phyloP scores from a whole-genome alignment of 2,113 vertebrate species.

The Epinephelus cyanopodus region DNA sequence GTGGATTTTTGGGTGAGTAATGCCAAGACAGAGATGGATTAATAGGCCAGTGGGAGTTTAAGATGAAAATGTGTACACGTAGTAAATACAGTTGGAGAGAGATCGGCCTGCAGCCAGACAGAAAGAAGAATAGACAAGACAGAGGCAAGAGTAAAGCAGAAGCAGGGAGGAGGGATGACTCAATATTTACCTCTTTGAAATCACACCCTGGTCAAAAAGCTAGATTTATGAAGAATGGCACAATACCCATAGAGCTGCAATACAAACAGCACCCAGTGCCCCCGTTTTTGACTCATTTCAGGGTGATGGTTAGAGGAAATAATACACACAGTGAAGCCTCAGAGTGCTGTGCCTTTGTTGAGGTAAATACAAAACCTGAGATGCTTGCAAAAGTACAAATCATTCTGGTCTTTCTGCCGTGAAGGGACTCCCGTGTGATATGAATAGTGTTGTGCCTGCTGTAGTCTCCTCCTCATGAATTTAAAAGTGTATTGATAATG shows the following conservation, averaged over 20 bases:
- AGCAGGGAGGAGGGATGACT: conserved; percentile 32
- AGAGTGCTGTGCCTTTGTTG: conserved; percentile 7
- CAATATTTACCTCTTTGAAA: conserved; percentile 57
- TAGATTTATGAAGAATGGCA: conserved; percentile 20
- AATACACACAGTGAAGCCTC: conserved; percentile 6
- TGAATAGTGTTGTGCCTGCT: conserved; percentile 1
- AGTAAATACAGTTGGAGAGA: conserved; percentile 15
- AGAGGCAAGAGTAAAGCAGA: conserved; percentile 15
- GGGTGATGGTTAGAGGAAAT: conserved; percentile 6
- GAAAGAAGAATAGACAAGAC: conserved; percentile 13
- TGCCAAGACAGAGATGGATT: not conserved
- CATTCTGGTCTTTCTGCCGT: conserved; percentile 4
- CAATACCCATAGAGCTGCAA: conserved; percentile 13
- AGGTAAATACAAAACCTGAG: conserved; percentile 21
- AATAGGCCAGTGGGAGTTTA: conserved; percentile 14
- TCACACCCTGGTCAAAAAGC: conserved; percentile 28
- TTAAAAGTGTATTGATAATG: conserved; percentile 2
- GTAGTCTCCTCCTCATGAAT: not conserved
- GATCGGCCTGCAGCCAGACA: conserved; percentile 7
- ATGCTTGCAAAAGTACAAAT: conserved; percentile 2
- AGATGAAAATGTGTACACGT: conserved; percentile 10
- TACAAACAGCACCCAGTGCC: not conserved
- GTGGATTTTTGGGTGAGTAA: not conserved
- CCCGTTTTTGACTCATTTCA: conserved; percentile 19
- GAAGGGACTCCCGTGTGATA: conserved; percentile 23